Evolutionary conservation across 2,888 invertebrate genomes (phyloP).

Genomic region (Hirtodrosophila duncani): DNA sequence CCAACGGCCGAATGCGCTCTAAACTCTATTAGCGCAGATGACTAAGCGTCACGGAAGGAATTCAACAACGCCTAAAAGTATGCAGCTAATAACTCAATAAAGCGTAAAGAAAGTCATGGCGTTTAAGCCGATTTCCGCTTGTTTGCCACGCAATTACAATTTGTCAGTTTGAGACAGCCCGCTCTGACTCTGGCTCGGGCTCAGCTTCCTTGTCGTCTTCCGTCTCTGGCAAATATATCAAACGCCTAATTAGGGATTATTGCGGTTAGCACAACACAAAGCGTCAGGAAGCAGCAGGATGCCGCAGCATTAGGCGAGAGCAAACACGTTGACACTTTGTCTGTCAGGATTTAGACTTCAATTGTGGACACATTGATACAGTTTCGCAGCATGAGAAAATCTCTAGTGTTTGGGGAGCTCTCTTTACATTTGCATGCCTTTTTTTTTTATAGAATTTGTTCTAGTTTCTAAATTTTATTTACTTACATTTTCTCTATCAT

Average conservation of each 20-base stretch:
- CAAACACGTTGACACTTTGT: not conserved
- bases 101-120: conserved; percentile 24
- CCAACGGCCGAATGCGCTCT: conserved; percentile 6
- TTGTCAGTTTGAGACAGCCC: conserved; percentile 52
- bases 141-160: conserved; percentile 71
- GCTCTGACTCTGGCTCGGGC: conserved; percentile 32
- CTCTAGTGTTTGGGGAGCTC: no score
- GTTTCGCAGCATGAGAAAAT: no score
- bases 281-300: conserved; percentile 1
- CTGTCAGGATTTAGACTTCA: no score
- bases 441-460: no score
- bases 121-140: conserved; percentile 69
- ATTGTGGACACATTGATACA: no score
- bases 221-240: conserved; percentile 38
- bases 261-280: conserved; percentile 17
- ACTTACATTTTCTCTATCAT: no score
- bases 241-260: conserved; percentile 67
- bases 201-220: conserved; percentile 37
- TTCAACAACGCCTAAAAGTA: conserved; percentile 27
- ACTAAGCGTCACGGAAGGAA: conserved; percentile 41
- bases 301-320: not conserved
- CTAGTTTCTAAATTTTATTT: no score
- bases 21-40: conserved; percentile 51
- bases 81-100: conserved; percentile 66
- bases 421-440: no score